These are phyloP conservation scores for Nemapogon koenigi DNA, from an alignment of 2,888 invertebrate species.

Conservation along the genomic window DNA sequence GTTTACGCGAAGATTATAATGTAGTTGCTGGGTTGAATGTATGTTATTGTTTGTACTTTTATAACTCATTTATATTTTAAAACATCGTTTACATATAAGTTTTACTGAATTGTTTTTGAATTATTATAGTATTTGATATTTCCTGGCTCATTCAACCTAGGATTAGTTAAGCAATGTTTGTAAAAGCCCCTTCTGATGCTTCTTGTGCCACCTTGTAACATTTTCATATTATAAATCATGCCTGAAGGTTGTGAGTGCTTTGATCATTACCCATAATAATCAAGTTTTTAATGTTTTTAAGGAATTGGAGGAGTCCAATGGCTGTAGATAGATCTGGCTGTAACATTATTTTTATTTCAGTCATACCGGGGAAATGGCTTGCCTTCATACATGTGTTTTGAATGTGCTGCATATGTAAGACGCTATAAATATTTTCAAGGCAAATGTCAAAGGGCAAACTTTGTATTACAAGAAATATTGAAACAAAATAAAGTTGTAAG, in stretches of 20 bases:
- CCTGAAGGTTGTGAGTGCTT: background rate
- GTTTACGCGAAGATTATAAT: conserved; percentile 36
- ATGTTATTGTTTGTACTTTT: conserved; percentile 14
- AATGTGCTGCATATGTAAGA: conserved; percentile 34
- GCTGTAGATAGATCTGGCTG: too few relatives aligned
- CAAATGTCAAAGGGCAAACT: conserved; percentile 46
- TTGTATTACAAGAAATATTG: conserved; percentile 35
- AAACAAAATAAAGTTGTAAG: conserved; percentile 36
- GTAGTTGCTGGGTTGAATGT: conserved; percentile 44
- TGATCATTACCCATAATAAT: conserved; percentile 1
- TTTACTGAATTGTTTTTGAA: too few relatives aligned
- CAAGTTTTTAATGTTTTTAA: too few relatives aligned
- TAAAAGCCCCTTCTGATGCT: too few relatives aligned
- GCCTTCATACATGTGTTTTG: conserved; percentile 42
- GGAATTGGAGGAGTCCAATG: too few relatives aligned
- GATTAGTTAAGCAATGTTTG: too few relatives aligned
- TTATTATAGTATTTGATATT: too few relatives aligned
- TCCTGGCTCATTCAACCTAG: too few relatives aligned
- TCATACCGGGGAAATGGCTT: conserved; percentile 30
- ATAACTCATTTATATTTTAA: conserved; percentile 8
- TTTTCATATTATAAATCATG: too few relatives aligned
- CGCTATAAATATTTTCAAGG: conserved; percentile 36
- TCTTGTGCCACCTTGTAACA: too few relatives aligned
- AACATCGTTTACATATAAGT: conserved; percentile 8
- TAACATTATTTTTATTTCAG: conserved; percentile 33